These are phyloP conservation scores for Oxystoma pomonae DNA, from an alignment of 2,888 invertebrate species.

Conservation along the genomic window DNA sequence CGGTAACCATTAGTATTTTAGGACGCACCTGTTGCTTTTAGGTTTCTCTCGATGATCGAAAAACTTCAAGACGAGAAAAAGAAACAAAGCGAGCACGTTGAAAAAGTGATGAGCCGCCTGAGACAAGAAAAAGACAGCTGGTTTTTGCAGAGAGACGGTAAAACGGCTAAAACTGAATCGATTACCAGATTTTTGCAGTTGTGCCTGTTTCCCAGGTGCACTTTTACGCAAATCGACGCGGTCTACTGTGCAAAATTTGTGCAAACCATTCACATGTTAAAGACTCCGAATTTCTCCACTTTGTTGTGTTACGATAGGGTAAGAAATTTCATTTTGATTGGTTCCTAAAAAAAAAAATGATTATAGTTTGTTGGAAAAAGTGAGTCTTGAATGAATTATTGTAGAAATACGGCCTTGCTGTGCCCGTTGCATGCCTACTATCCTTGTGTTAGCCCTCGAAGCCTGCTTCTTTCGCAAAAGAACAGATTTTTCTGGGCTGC, in stretches of 20 bases:
- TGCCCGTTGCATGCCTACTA: no score
- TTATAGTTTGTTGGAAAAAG: no score
- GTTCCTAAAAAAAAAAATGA: no score
- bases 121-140: constrained; percentile 78
- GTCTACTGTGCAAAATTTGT: constrained; percentile 97
- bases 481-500: no score
- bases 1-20: no score
- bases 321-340: constrained; percentile 44
- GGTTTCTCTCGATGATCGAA: constrained; percentile 77
- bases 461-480: no score
- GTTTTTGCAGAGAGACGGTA: constrained; percentile 81
- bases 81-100: constrained; percentile 91
- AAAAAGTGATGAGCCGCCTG: constrained; percentile 71
- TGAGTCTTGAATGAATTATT: no score
- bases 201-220: constrained; percentile 95
- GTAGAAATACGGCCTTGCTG: no score
- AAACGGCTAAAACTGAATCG: constrained; percentile 92
- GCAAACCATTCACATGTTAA: constrained; percentile 88
- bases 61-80: constrained; percentile 92
- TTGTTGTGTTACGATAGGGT: constrained; percentile 96
- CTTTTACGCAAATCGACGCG: constrained; percentile 94
- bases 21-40: no score
- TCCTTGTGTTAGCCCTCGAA: no score
- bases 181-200: constrained; percentile 94
- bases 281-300: constrained; percentile 96